phyloP scores from a whole-genome alignment of 2,888 invertebrate species.

The Drepanosiphum platanoidis region DNA sequence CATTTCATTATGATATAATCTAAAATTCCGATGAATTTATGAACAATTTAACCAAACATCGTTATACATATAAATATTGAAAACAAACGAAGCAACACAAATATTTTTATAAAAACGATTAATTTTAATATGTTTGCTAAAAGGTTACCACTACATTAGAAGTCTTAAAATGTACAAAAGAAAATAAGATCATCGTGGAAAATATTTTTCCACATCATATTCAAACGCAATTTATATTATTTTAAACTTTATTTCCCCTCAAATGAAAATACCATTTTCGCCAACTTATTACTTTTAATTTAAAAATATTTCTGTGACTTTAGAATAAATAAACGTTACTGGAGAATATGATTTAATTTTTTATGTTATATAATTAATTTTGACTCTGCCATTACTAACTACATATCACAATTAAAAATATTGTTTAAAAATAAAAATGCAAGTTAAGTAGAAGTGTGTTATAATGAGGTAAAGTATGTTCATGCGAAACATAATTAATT shows the following conservation, averaged over 20 bases:
- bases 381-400: no score
- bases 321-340: no score
- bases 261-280: no score
- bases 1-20: background rate
- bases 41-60: background rate
- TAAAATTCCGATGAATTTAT: background rate
- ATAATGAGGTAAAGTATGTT: background rate
- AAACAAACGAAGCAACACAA: background rate
- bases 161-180: background rate
- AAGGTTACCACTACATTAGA: background rate
- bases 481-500: conserved; percentile 18
- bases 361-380: no score
- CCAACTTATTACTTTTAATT: no score
- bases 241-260: no score
- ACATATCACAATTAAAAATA: background rate
- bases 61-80: no score
- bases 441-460: background rate
- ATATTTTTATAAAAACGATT: background rate
- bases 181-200: no score
- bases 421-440: background rate
- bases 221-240: no score
- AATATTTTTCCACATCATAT: no score
- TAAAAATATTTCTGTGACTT: no score
- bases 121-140: background rate
- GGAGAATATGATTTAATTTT: background rate